Evolutionary conservation across 2,888 invertebrate genomes (phyloP).

Genomic region (Drosophila borborema): DNA sequence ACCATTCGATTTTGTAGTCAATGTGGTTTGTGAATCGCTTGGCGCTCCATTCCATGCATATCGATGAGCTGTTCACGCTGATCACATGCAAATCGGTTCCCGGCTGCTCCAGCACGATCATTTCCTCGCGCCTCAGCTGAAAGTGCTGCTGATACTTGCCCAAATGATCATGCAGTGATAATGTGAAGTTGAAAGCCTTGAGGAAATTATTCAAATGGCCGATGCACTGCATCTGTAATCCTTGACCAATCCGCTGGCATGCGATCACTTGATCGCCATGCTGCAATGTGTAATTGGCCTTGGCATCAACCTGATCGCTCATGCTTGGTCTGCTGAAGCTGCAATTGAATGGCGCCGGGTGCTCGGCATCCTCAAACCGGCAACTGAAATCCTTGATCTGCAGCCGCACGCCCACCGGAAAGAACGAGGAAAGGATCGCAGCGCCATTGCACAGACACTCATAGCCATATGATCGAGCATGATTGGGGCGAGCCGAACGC

Average conservation of each 20-base stretch:
- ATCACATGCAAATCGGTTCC: rapidly evolving
- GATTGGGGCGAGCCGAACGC: neutral
- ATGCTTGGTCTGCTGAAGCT: constrained; percentile 1
- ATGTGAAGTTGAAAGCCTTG: neutral
- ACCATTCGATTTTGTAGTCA: constrained; percentile 22
- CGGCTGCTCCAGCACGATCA: neutral
- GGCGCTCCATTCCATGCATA: constrained; percentile 13
- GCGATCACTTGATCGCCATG: neutral
- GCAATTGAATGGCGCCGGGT: neutral
- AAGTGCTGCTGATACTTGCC: neutral
- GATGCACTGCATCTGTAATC: neutral
- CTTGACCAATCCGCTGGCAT: neutral
- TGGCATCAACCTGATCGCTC: neutral
- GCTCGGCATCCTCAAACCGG: neutral
- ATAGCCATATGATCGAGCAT: neutral
- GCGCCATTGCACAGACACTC: constrained; percentile 3
- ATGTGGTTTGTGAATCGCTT: neutral
- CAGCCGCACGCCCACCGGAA: constrained; percentile 19
- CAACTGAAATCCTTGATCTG: constrained; percentile 10
- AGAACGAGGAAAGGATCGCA: rapidly evolving
- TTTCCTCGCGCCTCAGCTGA: neutral
- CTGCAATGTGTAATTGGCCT: neutral
- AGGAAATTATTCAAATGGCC: neutral
- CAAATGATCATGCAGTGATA: constrained; percentile 8
- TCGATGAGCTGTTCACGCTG: neutral